Percentiles rank a stretch among this genome's conserved stretches.
These are phyloP conservation scores for Rhagium mordax DNA, from an alignment of 2,888 invertebrate species.

Conservation along the genomic window DNA sequence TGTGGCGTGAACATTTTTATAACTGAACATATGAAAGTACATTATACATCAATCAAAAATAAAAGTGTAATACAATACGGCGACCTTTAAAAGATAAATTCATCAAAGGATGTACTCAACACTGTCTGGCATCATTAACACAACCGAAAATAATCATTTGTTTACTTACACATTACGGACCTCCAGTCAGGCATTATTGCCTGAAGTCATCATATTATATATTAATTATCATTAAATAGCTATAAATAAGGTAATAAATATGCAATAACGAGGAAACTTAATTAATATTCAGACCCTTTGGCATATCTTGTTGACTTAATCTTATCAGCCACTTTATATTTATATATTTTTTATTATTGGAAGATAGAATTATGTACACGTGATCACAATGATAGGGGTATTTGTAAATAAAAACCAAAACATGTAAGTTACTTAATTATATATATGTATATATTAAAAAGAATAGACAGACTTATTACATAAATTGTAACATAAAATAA, in stretches of 20 bases:
- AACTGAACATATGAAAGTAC: too few relatives aligned
- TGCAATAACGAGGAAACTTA: constrained; percentile 9
- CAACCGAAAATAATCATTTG: background rate
- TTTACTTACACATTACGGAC: background rate
- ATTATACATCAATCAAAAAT: too few relatives aligned
- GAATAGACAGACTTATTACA: constrained; percentile 46
- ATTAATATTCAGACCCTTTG: constrained; percentile 5
- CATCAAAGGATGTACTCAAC: too few relatives aligned
- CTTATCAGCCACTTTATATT: constrained; percentile 22
- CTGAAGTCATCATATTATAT: background rate
- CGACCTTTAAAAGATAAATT: too few relatives aligned
- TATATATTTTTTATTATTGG: background rate
- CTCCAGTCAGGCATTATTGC: background rate
- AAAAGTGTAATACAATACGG: too few relatives aligned
- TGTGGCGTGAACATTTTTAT: too few relatives aligned
- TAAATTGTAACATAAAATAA: constrained; percentile 46
- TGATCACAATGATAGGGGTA: too few relatives aligned
- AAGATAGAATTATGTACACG: background rate
- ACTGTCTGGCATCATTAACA: too few relatives aligned
- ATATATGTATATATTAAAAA: constrained; percentile 47
- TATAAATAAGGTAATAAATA: constrained; percentile 7
- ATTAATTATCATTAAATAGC: constrained; percentile 9
- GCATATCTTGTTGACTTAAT: constrained; percentile 13
- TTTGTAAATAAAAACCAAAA: constrained; percentile 2
- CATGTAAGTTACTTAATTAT: too few relatives aligned